Conservation (phyloP, 2,797 vertebrate species). For the Hippocampus kuda region DNA sequence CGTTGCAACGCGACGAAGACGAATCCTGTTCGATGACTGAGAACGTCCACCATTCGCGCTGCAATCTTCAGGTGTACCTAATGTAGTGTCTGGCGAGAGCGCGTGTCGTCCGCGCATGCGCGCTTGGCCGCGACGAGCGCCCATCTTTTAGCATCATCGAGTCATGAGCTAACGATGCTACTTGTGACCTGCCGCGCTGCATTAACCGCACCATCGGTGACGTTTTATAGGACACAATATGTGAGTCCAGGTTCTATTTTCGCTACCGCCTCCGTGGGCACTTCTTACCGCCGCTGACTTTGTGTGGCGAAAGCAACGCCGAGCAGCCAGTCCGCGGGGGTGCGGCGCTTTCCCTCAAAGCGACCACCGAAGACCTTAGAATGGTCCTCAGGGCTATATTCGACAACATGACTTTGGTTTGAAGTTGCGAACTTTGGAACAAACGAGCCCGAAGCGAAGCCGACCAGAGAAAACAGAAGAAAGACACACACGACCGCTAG, state of each 20-base stretch:
- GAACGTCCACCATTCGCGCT: background rate
- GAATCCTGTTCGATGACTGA: no score
- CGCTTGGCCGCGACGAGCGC: background rate
- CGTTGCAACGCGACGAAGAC: no score
- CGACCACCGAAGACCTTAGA: slow-evolving; percentile 34
- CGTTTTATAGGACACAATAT: background rate
- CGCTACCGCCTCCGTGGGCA: background rate
- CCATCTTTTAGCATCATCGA: background rate
- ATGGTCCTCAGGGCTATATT: slow-evolving; percentile 38
- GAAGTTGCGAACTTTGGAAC: background rate
- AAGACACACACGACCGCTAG: slow-evolving; percentile 44
- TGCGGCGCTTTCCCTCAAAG: slow-evolving; percentile 40
- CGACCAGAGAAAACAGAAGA: background rate
- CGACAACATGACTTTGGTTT: slow-evolving; percentile 33
- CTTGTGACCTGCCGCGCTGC: background rate
- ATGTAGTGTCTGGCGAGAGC: background rate
- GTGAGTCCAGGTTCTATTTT: background rate
- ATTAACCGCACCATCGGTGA: background rate
- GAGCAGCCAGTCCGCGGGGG: slow-evolving; percentile 23
- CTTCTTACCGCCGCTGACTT: slow-evolving; percentile 35
- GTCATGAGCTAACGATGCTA: background rate
- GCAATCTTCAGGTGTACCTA: background rate
- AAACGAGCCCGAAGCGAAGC: background rate
- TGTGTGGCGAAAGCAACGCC: slow-evolving; percentile 9
- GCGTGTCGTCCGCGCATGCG: background rate